Base-by-base conservation (phyloP, 2,113 vertebrate species). In the Lota lota region DNA sequence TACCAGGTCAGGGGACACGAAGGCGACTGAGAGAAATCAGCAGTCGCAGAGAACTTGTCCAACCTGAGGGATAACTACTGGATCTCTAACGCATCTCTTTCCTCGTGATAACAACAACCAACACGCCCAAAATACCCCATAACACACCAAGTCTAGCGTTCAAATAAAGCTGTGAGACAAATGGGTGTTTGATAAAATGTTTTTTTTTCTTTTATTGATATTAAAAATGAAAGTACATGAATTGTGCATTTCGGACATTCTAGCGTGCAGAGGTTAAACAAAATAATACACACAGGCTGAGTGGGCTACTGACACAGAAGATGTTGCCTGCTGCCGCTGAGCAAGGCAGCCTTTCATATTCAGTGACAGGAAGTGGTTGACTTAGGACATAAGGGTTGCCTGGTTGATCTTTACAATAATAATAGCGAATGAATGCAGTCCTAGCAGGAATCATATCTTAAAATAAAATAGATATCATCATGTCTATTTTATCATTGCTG, bases 211-310 rank as follows among this genome's bases (percentile, higher is more conserved):
- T 84, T 93, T 93, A 93, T 93, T 93, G 90, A 91, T 92, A 93
- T 90, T 93, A 90, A 91, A 93, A 93, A 92, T 91, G 90, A 92
- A 92, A 90, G 91, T 93, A 93, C 91, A 93, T 92, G 88, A 89
- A 91, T 88, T 93, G 92, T 93, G 91, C 91, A 92, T 93, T 91
- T 93, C 89, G 86, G 91, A 92, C 85, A 77, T 90, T 90, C 89
- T 92, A 92, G 89, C 90, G 90, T 93, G 92, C 91, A 91, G 91
- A 92, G 87, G 87, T 92, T 92, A 92, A 92, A 91, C 82, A 90
- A 90, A 91, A 90, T 91, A 89, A 89, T 90, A 92, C 88, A 88
- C 89, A 92, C 86, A 92, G 90, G 87, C 87, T 90, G 88, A 87
- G 81, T 87, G 87, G 88, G 88, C 85, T 87, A 90, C 84, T 87